Conservation (phyloP, 2,888 invertebrate genomes). For the Platycheirus rosarum region DNA sequence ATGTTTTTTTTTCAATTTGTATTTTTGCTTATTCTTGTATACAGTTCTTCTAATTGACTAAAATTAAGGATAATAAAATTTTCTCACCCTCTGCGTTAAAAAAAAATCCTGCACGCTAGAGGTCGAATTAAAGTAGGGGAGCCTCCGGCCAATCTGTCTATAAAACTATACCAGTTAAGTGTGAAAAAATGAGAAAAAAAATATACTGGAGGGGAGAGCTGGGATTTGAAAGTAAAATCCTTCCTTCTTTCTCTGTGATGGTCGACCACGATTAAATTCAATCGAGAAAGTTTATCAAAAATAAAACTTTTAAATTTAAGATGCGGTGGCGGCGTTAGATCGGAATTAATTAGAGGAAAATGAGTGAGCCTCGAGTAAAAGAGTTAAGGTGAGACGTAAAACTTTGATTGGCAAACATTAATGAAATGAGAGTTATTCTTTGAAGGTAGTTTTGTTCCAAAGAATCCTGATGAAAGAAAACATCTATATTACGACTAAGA, state of each 20-base stretch:
- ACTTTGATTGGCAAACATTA: constrained; percentile 14
- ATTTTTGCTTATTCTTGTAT: constrained; percentile 13
- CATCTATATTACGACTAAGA: too few relatives aligned
- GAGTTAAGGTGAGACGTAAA: constrained; percentile 29
- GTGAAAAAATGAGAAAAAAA: constrained; percentile 7
- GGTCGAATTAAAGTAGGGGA: neutral
- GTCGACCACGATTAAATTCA: constrained; percentile 58
- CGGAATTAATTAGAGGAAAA: constrained; percentile 50
- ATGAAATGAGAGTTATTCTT: neutral
- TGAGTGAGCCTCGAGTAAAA: neutral
- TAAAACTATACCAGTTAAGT: constrained; percentile 13
- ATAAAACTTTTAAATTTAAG: constrained; percentile 55
- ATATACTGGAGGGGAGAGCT: neutral
- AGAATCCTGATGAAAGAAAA: neutral
- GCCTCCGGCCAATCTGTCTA: constrained; percentile 12
- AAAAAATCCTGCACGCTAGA: neutral
- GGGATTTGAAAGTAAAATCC: neutral
- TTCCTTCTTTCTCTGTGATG: neutral
- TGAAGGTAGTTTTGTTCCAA: neutral
- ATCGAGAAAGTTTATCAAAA: constrained; percentile 43
- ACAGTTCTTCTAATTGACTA: constrained; percentile 50
- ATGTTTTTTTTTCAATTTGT: constrained; percentile 1
- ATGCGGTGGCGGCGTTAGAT: constrained; percentile 58
- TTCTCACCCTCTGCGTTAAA: neutral
- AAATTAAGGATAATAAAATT: constrained; percentile 54